phyloP scores from a whole-genome alignment of 2,888 invertebrate genomes.

The Limnephilus marmoratus region DNA sequence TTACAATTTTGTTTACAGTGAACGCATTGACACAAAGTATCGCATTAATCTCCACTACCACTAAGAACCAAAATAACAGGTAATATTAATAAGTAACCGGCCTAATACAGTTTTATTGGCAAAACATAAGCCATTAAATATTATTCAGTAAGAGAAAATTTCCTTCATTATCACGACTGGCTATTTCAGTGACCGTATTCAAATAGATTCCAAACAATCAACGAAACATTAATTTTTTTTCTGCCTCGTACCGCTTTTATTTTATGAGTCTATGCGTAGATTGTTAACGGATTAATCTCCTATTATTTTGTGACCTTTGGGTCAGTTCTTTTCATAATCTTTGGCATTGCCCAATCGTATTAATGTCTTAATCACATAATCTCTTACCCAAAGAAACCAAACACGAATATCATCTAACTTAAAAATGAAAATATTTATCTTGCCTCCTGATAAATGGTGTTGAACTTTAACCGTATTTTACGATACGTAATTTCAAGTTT shows the following conservation, averaged over 20 bases:
- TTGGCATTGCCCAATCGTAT: slow-evolving; percentile 18
- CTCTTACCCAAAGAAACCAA: neutral
- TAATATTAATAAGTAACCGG: neutral
- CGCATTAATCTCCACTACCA: neutral
- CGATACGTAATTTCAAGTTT: neutral
- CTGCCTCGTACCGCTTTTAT: neutral
- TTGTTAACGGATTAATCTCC: slow-evolving; percentile 24
- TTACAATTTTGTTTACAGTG: neutral
- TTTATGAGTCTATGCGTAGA: neutral
- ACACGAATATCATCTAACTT: slow-evolving; percentile 7
- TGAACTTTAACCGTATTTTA: slow-evolving; percentile 18
- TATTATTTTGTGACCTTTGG: slow-evolving; percentile 25
- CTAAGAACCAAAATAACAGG: neutral
- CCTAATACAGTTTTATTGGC: neutral
- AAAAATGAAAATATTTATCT: neutral
- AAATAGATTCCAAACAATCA: neutral
- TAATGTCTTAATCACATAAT: slow-evolving; percentile 26
- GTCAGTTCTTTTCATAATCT: neutral
- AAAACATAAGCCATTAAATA: neutral
- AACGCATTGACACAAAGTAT: neutral
- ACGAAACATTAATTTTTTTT: neutral
- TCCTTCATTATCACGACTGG: neutral
- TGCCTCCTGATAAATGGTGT: neutral
- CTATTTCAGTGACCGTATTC: neutral
- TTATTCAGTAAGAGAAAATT: neutral